Conservation (phyloP, 2,888 invertebrate species). For the Falcaria lacertinaria region DNA sequence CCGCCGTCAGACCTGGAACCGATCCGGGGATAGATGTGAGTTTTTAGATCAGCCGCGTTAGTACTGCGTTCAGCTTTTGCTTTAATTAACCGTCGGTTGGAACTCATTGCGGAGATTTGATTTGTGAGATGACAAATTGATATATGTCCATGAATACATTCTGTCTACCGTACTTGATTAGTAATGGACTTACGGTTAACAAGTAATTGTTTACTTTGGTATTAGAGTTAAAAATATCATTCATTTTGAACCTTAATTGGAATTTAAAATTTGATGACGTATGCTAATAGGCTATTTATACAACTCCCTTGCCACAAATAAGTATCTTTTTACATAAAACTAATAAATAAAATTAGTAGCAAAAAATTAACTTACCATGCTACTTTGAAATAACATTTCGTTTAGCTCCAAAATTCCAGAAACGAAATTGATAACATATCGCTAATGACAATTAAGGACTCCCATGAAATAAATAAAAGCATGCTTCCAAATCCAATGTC, state of each 20-base stretch:
- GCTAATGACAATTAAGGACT: background rate
- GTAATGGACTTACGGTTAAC: background rate
- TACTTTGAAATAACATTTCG: no score
- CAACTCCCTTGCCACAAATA: no score
- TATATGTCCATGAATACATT: background rate
- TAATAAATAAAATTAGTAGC: no score
- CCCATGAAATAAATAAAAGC: background rate
- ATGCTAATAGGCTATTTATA: no score
- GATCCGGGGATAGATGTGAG: slow-evolving; percentile 33
- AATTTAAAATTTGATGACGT: no score
- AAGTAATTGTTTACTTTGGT: no score
- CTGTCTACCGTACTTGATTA: background rate
- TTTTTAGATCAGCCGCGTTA: slow-evolving; percentile 31
- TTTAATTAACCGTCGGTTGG: slow-evolving; percentile 23
- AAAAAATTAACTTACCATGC: no score
- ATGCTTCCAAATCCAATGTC: slow-evolving; percentile 12
- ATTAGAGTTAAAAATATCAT: background rate
- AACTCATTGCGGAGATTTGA: background rate
- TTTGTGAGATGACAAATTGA: background rate
- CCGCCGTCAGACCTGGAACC: slow-evolving; percentile 34
- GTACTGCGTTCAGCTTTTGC: slow-evolving; percentile 9
- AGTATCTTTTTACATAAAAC: no score
- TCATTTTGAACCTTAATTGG: no score
- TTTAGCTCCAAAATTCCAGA: no score
- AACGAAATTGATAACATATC: no score